Conservation (phyloP, 2,797 vertebrate species). For the Falco biarmicus region DNA sequence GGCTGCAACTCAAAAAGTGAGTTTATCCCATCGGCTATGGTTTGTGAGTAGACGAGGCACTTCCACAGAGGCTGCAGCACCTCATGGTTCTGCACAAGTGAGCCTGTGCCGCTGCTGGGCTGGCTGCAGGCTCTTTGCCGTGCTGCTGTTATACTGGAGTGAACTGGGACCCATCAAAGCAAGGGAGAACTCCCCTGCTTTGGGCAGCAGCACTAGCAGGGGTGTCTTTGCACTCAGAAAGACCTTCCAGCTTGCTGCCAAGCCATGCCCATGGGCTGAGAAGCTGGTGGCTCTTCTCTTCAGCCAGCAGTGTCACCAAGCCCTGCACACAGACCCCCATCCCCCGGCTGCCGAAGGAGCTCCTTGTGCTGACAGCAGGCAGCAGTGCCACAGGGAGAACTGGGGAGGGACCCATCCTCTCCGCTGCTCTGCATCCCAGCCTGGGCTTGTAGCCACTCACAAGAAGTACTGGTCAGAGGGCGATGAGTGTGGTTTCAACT, state of each 20-base stretch:
- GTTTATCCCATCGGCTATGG: accelerated
- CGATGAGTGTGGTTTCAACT: background rate
- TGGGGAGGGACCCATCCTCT: background rate
- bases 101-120: background rate
- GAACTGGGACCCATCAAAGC: background rate
- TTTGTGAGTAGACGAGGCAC: accelerated
- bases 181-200: background rate
- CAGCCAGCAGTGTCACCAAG: background rate
- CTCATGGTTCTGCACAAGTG: too few species aligned
- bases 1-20: background rate
- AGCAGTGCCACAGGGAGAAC: background rate
- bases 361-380: background rate
- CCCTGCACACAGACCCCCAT: background rate
- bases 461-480: background rate
- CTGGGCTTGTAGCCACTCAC: background rate
- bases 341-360: background rate
- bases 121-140: background rate
- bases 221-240: background rate
- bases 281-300: background rate
- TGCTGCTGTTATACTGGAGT: background rate
- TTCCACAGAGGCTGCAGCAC: background rate
- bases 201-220: background rate
- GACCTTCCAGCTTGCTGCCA: background rate
- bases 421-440: background rate
- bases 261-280: background rate